phyloP scores from a whole-genome alignment of 92 coral and sea anemone genomes.

The Siderastrea radians region DNA sequence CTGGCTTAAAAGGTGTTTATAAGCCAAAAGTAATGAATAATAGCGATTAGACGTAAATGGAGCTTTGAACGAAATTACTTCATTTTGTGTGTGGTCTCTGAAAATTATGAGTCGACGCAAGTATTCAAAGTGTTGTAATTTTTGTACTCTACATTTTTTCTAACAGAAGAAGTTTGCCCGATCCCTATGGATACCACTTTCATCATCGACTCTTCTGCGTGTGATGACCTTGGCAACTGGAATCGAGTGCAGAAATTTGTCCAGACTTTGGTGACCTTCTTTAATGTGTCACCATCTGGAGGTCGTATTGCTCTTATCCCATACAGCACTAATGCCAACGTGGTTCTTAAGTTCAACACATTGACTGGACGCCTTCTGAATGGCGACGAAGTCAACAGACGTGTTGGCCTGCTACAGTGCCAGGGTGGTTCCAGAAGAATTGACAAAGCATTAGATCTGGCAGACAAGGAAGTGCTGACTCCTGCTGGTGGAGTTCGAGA shows the following conservation, averaged over 20 bases:
- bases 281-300: slow-evolving; percentile 67
- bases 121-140: too few relatives aligned
- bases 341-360: slow-evolving; percentile 73
- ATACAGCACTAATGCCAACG: slow-evolving; percentile 65
- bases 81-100: too few relatives aligned
- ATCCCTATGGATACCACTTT: slow-evolving; percentile 81
- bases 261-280: slow-evolving; percentile 62
- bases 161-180: slow-evolving; percentile 63
- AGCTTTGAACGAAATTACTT: too few relatives aligned
- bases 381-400: slow-evolving; percentile 44
- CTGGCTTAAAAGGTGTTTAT: too few relatives aligned
- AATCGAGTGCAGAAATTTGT: slow-evolving; percentile 71
- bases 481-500: background rate
- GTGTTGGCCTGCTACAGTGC: too few relatives aligned
- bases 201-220: slow-evolving; percentile 81
- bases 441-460: too few relatives aligned
- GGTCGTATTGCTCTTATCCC: slow-evolving; percentile 75
- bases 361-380: slow-evolving; percentile 67
- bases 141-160: background rate
- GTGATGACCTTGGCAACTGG: slow-evolving; percentile 76
- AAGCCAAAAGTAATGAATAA: too few relatives aligned
- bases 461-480: too few relatives aligned
- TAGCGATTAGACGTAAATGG: too few relatives aligned
- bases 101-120: too few relatives aligned
- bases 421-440: too few relatives aligned